These are phyloP conservation scores for Anabacerthia variegaticeps DNA, from an alignment of 2,797 vertebrate species.

Conservation along the genomic window DNA sequence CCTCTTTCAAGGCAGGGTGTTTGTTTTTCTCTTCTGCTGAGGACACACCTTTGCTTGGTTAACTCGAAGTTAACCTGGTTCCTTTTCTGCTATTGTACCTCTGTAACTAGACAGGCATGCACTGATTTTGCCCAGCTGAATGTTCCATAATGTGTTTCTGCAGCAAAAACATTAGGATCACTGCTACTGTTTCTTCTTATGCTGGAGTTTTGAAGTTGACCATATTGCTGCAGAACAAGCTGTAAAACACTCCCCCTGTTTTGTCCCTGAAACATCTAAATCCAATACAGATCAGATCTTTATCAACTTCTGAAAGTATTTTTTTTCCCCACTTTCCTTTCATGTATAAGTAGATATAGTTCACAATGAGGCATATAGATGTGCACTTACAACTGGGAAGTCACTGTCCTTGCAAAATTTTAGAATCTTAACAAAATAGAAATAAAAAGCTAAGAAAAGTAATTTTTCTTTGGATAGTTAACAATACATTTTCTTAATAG, in stretches of 20 bases:
- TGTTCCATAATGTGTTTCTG: neutral
- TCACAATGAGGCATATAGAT: neutral
- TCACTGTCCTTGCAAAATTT: neutral
- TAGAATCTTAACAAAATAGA: neutral
- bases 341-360: neutral
- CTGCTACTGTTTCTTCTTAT: neutral
- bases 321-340: neutral
- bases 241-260: neutral
- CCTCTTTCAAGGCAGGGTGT: neutral
- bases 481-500: neutral
- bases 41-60: neutral
- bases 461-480: neutral
- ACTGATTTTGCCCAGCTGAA: neutral
- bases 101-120: fast-evolving
- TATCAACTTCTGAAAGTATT: neutral
- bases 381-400: neutral
- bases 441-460: neutral
- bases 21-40: neutral
- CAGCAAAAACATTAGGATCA: neutral
- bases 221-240: neutral
- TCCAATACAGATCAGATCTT: neutral
- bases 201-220: neutral
- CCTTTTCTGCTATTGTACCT: neutral
- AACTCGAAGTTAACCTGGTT: neutral
- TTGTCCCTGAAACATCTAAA: neutral